Base-by-base conservation (phyloP, 2,888 invertebrate genomes). In the Eristalis pertinax region DNA sequence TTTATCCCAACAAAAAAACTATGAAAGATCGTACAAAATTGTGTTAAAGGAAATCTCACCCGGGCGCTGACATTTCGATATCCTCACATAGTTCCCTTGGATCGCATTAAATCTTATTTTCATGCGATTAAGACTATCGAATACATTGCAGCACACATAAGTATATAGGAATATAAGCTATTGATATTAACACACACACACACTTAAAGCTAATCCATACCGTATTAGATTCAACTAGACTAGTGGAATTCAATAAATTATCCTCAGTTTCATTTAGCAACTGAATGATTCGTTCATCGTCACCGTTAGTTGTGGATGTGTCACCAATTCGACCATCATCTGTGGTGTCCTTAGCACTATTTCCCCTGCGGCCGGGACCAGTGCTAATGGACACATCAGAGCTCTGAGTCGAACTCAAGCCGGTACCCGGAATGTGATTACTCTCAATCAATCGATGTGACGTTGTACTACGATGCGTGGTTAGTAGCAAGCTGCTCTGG, bases 201-300 rank as follows among this genome's bases (percentile, higher is more conserved):
- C 50, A 65, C 35, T 22, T 60, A 74, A 15, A 35, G 35, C 63
- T 63, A 83, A 67, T 86, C 84, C 86, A 84, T 89, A 89, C 87
- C 84, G 93, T 93, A 90, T 92, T 92, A 89, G 93, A 91, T 73
- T 91, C 86, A 89, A 84, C 70, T 82, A 80, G 84, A 75, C 77
- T 89, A 84, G 84, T 89, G 67, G 84, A 83, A 88, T 82, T 84
- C 76, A 81, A 85, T 80, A 88, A 74, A 88, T 86, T 86, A 84
- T 88, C 88, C 82, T 82, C 81, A 82, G 82, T 85, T 73, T 82
- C 79, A 83, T 29, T 79, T 83, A 86, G 82, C 79, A 86, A 86
- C 82, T 73, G 75, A 35, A 83, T 88, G 69, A 84, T 73, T 80
- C 77, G 80, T 29, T 74, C 83, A 76, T 83, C 79, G 32, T 77